Evolutionary conservation across 53 echinoderm and acorn worm species (phyloP), one percentile per base, ranked within the genome.

Genomic region (Glandiceps talaboti): DNA sequence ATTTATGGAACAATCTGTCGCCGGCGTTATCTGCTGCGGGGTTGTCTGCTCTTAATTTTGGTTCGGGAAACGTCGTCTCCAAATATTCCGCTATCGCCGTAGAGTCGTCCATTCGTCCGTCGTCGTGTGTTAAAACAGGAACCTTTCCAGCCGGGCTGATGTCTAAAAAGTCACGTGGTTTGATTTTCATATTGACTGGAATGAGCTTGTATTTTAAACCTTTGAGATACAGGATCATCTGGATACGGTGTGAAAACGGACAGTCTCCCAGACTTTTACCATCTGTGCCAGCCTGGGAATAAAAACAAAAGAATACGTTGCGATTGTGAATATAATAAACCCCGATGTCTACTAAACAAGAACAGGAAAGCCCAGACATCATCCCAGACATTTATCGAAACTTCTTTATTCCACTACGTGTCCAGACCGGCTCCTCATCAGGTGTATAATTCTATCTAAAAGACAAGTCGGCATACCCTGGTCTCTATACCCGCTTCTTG

Each of bases 201-300:
- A 89, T 85, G 33, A 99, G 93, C 33, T 91, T 83, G 77, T 91
- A 99, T 81, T 85, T 89, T 32, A 92, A 82, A 73, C 91, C 89
- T 86, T 99, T 99, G 75, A 99, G 82, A 73, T 81, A 76, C 1
- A 99, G 86, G 33, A 94, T 88, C 91, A 99, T 99, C 80, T 91
- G 93, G 82, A 99, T 86, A 33, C 91, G 84, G 31, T 99, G 99
- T 75, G 93, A 99, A 29, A 94, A 80, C 10, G 93, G 93, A 28
- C 93, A 93, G 78, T 99, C 99, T 77, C 91, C 99, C 6, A 99
- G 79, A 27, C 32, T 80, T 31, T 85, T 89, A 28, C 83, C 31
- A 26, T 86, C 86, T 27, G 87, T 87, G 26, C 94, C 91, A 76
- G 91, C 91, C 94, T 94, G 84, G 25, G 28, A 72, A 29, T 1